phyloP scores from a whole-genome alignment of 2,113 vertebrate species.

The Falcunculus frontatus region DNA sequence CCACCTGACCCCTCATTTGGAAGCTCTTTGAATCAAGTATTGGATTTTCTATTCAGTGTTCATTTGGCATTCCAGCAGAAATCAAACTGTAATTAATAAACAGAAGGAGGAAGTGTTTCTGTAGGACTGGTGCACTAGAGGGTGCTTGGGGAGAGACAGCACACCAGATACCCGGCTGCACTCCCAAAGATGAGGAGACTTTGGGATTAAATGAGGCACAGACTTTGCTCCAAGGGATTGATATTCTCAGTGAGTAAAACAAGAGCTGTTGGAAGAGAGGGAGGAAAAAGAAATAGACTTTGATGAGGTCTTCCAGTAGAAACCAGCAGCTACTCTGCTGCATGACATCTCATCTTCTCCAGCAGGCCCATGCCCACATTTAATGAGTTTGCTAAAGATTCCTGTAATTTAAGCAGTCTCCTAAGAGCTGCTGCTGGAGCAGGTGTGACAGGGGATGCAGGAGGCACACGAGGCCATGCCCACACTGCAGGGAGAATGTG shows the following conservation, averaged over 20 bases:
- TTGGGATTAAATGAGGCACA: not conserved
- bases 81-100: not conserved
- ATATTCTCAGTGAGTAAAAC: not conserved
- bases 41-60: not conserved
- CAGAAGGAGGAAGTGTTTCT: not conserved
- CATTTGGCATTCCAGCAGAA: not conserved
- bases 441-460: not conserved
- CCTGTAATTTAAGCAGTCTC: not conserved
- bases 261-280: not conserved
- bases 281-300: not conserved
- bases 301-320: not conserved
- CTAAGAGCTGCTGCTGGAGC: not conserved
- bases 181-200: not conserved
- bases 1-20: not conserved
- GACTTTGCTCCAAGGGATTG: not conserved
- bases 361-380: not conserved
- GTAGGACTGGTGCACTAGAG: not conserved
- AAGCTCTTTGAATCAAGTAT: not conserved
- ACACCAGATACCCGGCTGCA: rapidly evolving
- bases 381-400: not conserved
- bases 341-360: not conserved
- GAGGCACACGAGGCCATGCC: not conserved
- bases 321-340: too few species aligned
- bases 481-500: rapidly evolving
- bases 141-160: not conserved